phyloP scores from a whole-genome alignment of 2,888 invertebrate species.

The Hyalella azteca region DNA sequence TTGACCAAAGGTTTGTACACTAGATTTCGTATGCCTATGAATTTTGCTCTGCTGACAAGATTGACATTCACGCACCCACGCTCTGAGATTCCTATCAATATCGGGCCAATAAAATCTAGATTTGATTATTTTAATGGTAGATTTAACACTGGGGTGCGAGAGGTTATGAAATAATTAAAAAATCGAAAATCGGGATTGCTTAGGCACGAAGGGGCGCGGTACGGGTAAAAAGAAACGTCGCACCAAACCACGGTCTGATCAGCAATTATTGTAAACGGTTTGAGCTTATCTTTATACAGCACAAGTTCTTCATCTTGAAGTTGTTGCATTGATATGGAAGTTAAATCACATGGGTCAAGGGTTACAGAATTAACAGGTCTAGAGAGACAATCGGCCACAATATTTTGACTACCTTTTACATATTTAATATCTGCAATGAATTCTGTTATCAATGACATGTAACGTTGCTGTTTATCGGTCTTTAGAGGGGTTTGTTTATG shows the following conservation, averaged over 20 bases:
- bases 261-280: no score
- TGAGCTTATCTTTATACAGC: no score
- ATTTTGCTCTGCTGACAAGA: slow-evolving; percentile 25
- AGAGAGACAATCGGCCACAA: slow-evolving; percentile 37
- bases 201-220: neutral
- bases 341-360: neutral
- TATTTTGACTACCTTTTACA: slow-evolving; percentile 14
- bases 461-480: neutral
- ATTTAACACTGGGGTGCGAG: slow-evolving; percentile 1
- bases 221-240: no score
- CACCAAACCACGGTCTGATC: no score
- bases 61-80: neutral
- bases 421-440: neutral
- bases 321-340: neutral
- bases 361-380: slow-evolving; percentile 21
- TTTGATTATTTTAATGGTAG: neutral
- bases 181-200: neutral
- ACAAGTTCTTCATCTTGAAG: neutral
- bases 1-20: neutral
- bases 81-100: slow-evolving; percentile 1
- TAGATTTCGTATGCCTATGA: neutral
- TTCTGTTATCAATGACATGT: neutral
- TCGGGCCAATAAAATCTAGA: slow-evolving; percentile 22
- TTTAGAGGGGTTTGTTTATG: no score
- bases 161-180: neutral